A percentile compares a stretch with the other conserved stretches of the same genome.
phyloP scores from a whole-genome alignment of 2,888 invertebrate genomes.

The Synanthedon vespiformis region DNA sequence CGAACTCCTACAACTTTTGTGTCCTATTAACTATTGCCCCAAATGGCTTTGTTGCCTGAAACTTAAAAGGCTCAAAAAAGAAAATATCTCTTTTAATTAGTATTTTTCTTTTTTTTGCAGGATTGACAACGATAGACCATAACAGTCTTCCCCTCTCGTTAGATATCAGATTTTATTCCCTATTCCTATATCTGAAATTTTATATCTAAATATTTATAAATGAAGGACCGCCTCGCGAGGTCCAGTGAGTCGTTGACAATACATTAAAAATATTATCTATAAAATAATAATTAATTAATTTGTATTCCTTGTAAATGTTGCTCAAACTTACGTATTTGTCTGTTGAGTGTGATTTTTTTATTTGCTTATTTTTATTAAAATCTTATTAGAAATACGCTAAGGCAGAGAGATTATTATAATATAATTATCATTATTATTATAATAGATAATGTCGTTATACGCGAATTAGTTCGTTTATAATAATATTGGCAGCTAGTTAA shows the following conservation, averaged over 20 bases:
- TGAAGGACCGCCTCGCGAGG: conserved; percentile 33
- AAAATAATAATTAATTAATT: conserved; percentile 26
- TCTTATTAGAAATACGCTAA: conserved; percentile 15
- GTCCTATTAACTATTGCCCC: too few relatives aligned
- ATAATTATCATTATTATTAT: neutral
- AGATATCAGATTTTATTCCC: conserved; percentile 60
- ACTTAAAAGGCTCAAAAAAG: too few relatives aligned
- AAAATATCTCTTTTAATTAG: too few relatives aligned
- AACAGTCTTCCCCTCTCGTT: conserved; percentile 64
- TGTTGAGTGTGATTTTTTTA: conserved; percentile 26
- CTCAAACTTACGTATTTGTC: conserved; percentile 51
- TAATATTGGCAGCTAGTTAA: neutral
- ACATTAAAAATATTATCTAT: conserved; percentile 42
- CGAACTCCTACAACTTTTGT: too few relatives aligned
- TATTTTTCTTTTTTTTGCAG: conserved; percentile 31
- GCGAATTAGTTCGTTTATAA: neutral
- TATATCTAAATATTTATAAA: conserved; percentile 49
- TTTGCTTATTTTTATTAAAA: conserved; percentile 13
- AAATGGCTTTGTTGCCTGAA: too few relatives aligned
- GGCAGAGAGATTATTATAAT: conserved; percentile 13
- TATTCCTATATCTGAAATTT: conserved; percentile 61
- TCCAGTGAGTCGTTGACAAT: conserved; percentile 66
- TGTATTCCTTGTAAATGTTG: conserved; percentile 56
- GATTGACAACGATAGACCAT: conserved; percentile 60
- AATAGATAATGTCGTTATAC: conserved; percentile 3